A percentile compares a stretch with the other conserved stretches of the same genome.
These are phyloP conservation scores for Eretmochelys imbricata DNA, from an alignment of 2,113 vertebrate species.

Conservation along the genomic window DNA sequence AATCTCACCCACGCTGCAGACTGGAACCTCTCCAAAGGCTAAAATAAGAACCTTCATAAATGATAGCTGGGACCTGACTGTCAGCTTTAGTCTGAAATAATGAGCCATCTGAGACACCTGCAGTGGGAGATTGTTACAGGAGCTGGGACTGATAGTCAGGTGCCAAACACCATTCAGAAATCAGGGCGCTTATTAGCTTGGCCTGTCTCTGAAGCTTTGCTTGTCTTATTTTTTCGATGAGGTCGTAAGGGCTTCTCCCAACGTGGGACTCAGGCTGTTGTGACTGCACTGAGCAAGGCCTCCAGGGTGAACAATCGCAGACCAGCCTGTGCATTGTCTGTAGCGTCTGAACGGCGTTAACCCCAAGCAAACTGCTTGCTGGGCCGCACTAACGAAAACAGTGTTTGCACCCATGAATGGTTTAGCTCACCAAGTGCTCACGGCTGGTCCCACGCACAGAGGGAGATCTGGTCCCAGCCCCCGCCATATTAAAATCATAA, in stretches of 20 bases:
- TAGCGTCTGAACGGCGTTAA: not conserved
- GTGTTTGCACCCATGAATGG: not conserved
- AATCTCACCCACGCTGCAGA: not conserved
- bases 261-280: fast-evolving
- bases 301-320: not conserved
- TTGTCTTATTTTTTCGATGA: not conserved
- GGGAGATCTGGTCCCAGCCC: not conserved
- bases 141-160: not conserved
- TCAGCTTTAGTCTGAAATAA: not conserved
- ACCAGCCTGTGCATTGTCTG: not conserved
- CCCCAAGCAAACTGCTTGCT: not conserved
- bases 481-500: not conserved
- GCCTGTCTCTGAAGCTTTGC: not conserved
- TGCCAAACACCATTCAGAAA: not conserved
- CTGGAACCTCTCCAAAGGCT: not conserved
- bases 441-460: not conserved
- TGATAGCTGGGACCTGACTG: not conserved
- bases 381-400: not conserved
- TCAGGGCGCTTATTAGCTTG: not conserved
- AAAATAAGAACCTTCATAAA: not conserved
- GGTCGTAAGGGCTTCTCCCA: not conserved
- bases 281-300: not conserved
- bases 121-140: not conserved
- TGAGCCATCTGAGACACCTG: not conserved
- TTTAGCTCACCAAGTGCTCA: not conserved